These are phyloP conservation scores for Brachionichthys hirsutus DNA, from an alignment of 2,113 vertebrate genomes.

Conservation along the genomic window DNA sequence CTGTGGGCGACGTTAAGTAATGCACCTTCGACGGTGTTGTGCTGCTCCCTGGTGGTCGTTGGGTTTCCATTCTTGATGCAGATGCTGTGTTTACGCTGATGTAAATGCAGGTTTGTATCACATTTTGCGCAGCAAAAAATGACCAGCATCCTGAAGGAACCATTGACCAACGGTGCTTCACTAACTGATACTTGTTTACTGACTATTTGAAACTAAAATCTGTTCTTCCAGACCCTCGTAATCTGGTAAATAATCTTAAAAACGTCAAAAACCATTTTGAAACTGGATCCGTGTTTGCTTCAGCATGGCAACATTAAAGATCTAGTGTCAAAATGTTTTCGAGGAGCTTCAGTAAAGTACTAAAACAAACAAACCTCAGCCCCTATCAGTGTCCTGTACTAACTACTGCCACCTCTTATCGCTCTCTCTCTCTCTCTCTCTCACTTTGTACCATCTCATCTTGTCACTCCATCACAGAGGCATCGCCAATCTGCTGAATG, in stretches of 20 bases:
- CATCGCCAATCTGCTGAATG: slow-evolving; percentile 84
- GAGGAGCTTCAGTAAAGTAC: slow-evolving; percentile 2
- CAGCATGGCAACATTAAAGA: slow-evolving; percentile 7
- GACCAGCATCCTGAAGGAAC: background rate
- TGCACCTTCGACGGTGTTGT: background rate
- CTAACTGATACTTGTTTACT: slow-evolving; percentile 27
- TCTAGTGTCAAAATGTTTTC: slow-evolving; percentile 36
- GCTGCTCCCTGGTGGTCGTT: slow-evolving; percentile 53
- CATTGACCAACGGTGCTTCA: slow-evolving; percentile 23
- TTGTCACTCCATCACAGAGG: slow-evolving; percentile 71
- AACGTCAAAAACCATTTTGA: slow-evolving; percentile 44
- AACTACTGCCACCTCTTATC: slow-evolving; percentile 14
- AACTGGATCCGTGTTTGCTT: slow-evolving; percentile 18
- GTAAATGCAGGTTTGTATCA: background rate
- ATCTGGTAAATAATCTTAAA: slow-evolving; percentile 5
- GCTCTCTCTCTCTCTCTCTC: slow-evolving; percentile 6
- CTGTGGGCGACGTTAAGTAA: background rate
- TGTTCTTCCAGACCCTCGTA: slow-evolving; percentile 8
- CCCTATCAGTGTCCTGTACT: background rate
- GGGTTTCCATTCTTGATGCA: background rate
- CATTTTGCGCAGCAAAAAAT: slow-evolving; percentile 29
- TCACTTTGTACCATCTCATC: slow-evolving; percentile 3
- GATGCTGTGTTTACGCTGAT: too few relatives aligned
- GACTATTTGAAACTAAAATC: slow-evolving; percentile 8
- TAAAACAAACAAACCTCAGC: slow-evolving; percentile 5